These are phyloP conservation scores for Myotis pilosus DNA, from an alignment of 2,797 vertebrate species.

Conservation along the genomic window DNA sequence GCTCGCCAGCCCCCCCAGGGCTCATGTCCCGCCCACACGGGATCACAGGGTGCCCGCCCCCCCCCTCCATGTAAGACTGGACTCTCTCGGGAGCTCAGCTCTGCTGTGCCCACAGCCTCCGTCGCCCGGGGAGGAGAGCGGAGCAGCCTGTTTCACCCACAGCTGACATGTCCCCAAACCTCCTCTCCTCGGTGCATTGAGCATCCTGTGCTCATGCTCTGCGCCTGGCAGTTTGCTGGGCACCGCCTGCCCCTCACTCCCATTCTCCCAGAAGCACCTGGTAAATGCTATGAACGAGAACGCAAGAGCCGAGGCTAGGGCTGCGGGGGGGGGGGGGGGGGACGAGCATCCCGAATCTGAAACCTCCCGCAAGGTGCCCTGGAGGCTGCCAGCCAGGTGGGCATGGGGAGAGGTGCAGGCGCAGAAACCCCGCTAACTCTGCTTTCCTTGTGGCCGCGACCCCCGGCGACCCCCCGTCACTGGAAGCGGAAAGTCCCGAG, in stretches of 20 bases:
- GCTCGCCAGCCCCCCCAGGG: too few species aligned
- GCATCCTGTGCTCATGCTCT: slow-evolving; percentile 46
- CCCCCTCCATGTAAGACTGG: background rate
- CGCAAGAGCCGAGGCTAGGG: background rate
- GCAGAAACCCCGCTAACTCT: background rate
- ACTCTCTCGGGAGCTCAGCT: background rate
- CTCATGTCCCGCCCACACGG: too few species aligned
- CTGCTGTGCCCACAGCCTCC: background rate
- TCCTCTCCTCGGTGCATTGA: slow-evolving; percentile 51
- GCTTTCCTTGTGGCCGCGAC: fast-evolving
- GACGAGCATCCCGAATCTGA: too few species aligned
- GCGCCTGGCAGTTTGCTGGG: slow-evolving; percentile 60
- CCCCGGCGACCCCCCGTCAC: fast-evolving
- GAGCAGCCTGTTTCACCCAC: slow-evolving; percentile 35
- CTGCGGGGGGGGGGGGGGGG: fast-evolving
- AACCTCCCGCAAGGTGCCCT: background rate
- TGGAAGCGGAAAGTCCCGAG: background rate
- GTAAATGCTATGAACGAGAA: slow-evolving; percentile 54
- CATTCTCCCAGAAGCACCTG: slow-evolving; percentile 63
- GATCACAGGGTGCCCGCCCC: too few species aligned
- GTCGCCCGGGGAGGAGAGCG: background rate
- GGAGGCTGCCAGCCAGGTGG: background rate
- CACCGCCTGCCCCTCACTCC: slow-evolving; percentile 55
- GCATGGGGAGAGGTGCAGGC: fast-evolving
- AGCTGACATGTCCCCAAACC: slow-evolving; percentile 57